phyloP scores from a whole-genome alignment of 53 echinoderm and acorn worm genomes.

The Patiria pectinifera region DNA sequence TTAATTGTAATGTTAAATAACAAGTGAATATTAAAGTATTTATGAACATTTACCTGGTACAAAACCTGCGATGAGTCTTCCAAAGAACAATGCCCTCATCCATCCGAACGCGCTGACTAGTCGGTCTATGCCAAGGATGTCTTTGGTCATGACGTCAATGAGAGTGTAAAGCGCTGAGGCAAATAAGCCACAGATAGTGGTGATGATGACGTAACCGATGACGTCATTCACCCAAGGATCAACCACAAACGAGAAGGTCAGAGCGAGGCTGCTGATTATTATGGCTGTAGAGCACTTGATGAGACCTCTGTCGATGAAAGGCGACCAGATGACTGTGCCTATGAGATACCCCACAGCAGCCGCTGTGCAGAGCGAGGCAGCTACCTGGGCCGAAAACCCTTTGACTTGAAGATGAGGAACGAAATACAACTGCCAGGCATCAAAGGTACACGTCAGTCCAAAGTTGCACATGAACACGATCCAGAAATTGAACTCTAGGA shows the following conservation, averaged over 20 bases:
- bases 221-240: conserved; percentile 11
- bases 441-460: background rate
- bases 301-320: background rate
- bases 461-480: background rate
- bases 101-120: background rate
- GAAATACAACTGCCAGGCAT: background rate
- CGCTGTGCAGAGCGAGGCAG: background rate
- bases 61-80: background rate
- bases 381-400: background rate
- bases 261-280: background rate
- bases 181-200: background rate
- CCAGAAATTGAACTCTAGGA: conserved; percentile 8
- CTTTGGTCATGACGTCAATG: background rate
- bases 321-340: background rate
- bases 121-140: background rate
- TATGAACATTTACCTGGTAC: background rate
- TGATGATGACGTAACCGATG: background rate
- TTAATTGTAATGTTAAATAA: background rate
- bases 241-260: background rate
- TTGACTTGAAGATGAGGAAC: background rate
- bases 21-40: background rate
- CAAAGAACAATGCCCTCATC: background rate
- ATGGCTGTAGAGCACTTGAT: background rate
- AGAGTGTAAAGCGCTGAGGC: background rate
- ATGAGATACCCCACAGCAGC: too few species aligned